Percentiles rank a stretch among this genome's conserved stretches.
These are phyloP conservation scores for Paratilapia polleni DNA, from an alignment of 2,113 vertebrate species.

Conservation along the genomic window DNA sequence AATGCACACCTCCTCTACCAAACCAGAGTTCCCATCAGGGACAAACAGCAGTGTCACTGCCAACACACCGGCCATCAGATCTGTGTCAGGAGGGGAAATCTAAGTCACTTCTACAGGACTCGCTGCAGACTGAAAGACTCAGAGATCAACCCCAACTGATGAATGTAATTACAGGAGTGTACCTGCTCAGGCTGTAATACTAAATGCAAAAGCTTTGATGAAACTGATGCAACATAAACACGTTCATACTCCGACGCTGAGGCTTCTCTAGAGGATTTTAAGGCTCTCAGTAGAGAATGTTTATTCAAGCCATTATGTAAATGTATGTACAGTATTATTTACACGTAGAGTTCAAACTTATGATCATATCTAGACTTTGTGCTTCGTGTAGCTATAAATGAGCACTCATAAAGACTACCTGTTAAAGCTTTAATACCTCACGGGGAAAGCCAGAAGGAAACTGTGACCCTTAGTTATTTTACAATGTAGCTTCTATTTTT, in stretches of 20 bases:
- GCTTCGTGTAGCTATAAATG: slow-evolving; percentile 26
- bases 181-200: slow-evolving; percentile 10
- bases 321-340: slow-evolving; percentile 58
- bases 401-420: slow-evolving; percentile 31
- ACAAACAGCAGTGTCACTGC: slow-evolving; percentile 16
- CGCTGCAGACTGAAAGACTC: not conserved
- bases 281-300: slow-evolving; percentile 21
- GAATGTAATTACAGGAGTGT: slow-evolving; percentile 26
- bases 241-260: slow-evolving; percentile 10
- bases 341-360: slow-evolving; percentile 24
- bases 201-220: slow-evolving; percentile 20
- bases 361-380: slow-evolving; percentile 26
- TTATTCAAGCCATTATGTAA: slow-evolving; percentile 45
- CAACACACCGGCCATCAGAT: not conserved
- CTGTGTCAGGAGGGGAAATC: not conserved
- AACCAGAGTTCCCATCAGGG: slow-evolving; percentile 3
- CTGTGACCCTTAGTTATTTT: slow-evolving; percentile 18
- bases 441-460: slow-evolving; percentile 22
- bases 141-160: not conserved
- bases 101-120: not conserved
- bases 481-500: slow-evolving; percentile 58
- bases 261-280: slow-evolving; percentile 2
- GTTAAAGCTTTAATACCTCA: slow-evolving; percentile 55
- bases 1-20: slow-evolving; percentile 1
- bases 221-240: slow-evolving; percentile 15